Evolutionary conservation across 2,113 vertebrate species (phyloP), one percentile per base, ranked within the genome.

Genomic region (Sterrhoptilus dennistouni): DNA sequence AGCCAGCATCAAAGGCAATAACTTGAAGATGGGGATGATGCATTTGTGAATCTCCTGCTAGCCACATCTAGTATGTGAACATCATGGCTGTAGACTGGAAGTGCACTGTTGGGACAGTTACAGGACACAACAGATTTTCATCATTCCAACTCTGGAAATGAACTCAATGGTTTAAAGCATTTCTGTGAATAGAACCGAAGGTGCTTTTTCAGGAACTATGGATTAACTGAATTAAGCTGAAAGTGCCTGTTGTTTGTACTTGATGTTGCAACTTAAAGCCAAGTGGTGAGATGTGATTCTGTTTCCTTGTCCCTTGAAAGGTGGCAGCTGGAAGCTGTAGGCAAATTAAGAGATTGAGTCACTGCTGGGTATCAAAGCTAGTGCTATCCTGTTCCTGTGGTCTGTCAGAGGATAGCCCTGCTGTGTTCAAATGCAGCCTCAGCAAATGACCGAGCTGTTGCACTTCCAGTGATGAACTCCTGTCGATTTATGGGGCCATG

Each of bases 401-500:
- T 52, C 20, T 3, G 1, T 8, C 45, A 61, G 40, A 72, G 36
- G 33, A 65, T 31, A 76, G 61, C 22, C 49, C 57, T 92, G 74
- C 75, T 56, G 45, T 57, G 36, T 57, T 94, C 50, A 68, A 57
- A 36, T 74, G 60, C 72, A 81, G 54, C 66, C 47, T 82, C 85
- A 85, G 57, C 68, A 95, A 40, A 49, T 29, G 54, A 49, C 52
- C n/a, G 60, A 76, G 8, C 69, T 8, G 2, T 59, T 71, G 52
- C 53, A 35, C 47, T 71, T 83, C 54, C 29, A 19, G 35, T 2
- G 4, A 49, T 20, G 27, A 81, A 19, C 11, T 56, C 50, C 21
- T 35, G 29, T 69, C 0, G 0, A 50, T 74, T 80, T 77, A 44
- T 59, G 35, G 31, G 66, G 24, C 33, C 7, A 0, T 40, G 33